A percentile compares a stretch with the other conserved stretches of the same genome.
Conservation (phyloP, 2,888 invertebrate species). For the Cryptus viduatorius region DNA sequence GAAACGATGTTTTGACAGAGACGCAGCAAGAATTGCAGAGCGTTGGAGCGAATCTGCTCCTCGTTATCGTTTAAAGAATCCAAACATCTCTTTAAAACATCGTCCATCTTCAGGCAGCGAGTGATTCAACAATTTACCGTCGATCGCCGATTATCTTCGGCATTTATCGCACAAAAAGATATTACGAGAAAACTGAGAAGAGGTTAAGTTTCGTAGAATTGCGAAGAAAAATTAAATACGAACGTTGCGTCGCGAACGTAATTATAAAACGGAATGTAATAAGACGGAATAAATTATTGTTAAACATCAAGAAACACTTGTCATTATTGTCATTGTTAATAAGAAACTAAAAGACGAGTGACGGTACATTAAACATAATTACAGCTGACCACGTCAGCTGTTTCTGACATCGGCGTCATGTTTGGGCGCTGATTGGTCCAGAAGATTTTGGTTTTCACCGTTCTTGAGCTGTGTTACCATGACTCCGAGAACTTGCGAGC, state of each 20-base stretch:
- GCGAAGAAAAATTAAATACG: neutral
- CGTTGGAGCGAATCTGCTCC: conserved; percentile 76
- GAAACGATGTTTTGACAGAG: conserved; percentile 83
- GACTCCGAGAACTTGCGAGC: neutral
- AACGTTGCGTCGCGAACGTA: neutral
- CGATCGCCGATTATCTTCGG: neutral
- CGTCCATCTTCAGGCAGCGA: conserved; percentile 39
- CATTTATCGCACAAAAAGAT: neutral
- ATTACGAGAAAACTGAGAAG: neutral
- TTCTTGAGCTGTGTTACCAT: no score
- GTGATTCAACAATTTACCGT: neutral
- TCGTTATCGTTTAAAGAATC: conserved; percentile 82
- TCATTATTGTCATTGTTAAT: neutral
- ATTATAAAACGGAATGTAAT: neutral
- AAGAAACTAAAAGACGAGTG: neutral
- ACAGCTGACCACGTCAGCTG: neutral
- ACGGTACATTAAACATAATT: neutral
- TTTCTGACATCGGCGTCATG: neutral
- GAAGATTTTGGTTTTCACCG: no score
- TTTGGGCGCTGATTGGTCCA: no score
- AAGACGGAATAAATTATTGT: neutral
- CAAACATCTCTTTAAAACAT: conserved; percentile 77
- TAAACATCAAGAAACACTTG: neutral
- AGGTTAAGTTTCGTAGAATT: neutral
- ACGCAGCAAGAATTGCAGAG: conserved; percentile 78